A percentile compares a stretch with the other conserved stretches of the same genome.
Conservation (phyloP, 2,797 vertebrate species). For the Rachycentron canadum region DNA sequence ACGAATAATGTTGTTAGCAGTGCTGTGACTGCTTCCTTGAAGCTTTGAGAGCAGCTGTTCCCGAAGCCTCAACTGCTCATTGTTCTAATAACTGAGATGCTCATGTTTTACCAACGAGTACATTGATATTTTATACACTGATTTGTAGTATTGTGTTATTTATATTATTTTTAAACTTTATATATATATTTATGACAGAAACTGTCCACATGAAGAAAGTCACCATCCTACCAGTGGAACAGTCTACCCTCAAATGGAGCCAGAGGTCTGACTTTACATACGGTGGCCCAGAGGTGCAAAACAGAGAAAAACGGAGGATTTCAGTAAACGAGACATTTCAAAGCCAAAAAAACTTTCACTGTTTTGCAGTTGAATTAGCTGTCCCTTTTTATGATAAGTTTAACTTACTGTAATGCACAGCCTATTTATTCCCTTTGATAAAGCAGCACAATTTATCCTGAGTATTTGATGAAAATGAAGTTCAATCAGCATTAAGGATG, state of each 20-base stretch:
- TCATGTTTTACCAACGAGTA: not conserved
- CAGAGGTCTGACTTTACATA: not conserved
- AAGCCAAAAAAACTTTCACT: not conserved
- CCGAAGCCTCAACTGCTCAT: too few relatives aligned
- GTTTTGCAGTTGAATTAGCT: not conserved
- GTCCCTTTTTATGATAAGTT: slow-evolving; percentile 10
- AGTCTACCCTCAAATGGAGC: not conserved
- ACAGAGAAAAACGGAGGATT: not conserved
- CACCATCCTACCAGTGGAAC: not conserved
- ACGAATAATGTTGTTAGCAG: not conserved
- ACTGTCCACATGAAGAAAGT: not conserved
- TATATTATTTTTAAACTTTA: not conserved
- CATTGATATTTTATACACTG: not conserved
- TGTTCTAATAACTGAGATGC: not conserved
- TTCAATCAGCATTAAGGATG: not conserved
- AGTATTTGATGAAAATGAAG: slow-evolving; percentile 8
- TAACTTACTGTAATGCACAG: not conserved
- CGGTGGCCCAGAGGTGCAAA: not conserved
- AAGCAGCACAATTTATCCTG: not conserved
- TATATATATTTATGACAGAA: not conserved
- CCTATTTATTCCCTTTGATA: slow-evolving; percentile 19
- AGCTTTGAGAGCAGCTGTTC: too few relatives aligned
- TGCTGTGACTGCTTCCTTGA: not conserved
- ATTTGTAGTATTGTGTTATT: not conserved
- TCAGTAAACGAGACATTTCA: not conserved